Percentiles rank a stretch among this genome's conserved stretches.
Evolutionary conservation across 92 coral and sea anemone species (phyloP).

Genomic region (Porites divaricata): DNA sequence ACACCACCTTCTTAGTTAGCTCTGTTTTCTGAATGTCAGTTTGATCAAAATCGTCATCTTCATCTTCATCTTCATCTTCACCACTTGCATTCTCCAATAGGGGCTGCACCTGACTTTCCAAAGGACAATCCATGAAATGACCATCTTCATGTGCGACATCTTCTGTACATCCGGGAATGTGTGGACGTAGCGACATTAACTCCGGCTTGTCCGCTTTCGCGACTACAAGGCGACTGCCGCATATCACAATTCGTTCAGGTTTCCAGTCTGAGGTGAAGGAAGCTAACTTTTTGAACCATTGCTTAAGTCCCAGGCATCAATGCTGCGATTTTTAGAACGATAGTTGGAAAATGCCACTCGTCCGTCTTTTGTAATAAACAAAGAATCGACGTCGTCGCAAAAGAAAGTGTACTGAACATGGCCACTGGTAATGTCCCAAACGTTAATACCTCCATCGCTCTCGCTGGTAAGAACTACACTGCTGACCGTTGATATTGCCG

Average conservation of each 20-base stretch:
- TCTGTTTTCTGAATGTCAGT: conserved; percentile 65
- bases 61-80: conserved; percentile 64
- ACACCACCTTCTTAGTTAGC: conserved; percentile 63
- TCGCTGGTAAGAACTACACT: conserved; percentile 72
- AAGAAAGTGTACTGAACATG: conserved; percentile 55
- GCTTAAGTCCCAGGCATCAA: conserved; percentile 70
- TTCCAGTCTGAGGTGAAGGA: conserved; percentile 87
- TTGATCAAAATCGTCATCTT: conserved; percentile 51
- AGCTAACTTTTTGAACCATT: conserved; percentile 72
- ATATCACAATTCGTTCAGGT: conserved; percentile 58
- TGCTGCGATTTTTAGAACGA: conserved; percentile 64
- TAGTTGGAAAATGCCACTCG: conserved; percentile 67
- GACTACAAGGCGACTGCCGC: conserved; percentile 57
- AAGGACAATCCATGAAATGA: conserved; percentile 47
- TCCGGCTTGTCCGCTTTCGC: conserved; percentile 66
- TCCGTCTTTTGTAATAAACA: conserved; percentile 62
- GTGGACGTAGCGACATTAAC: conserved; percentile 55
- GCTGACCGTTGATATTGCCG: conserved; percentile 60
- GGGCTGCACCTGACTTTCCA: conserved; percentile 40
- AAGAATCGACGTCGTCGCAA: conserved; percentile 67
- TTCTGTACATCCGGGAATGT: conserved; percentile 43
- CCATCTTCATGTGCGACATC: conserved; percentile 13
- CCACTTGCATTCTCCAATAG: conserved; percentile 29
- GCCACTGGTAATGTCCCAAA: conserved; percentile 86
- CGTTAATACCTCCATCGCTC: conserved; percentile 64